Base-by-base conservation (phyloP, 2,113 vertebrate species). In the Lathamus discolor region DNA sequence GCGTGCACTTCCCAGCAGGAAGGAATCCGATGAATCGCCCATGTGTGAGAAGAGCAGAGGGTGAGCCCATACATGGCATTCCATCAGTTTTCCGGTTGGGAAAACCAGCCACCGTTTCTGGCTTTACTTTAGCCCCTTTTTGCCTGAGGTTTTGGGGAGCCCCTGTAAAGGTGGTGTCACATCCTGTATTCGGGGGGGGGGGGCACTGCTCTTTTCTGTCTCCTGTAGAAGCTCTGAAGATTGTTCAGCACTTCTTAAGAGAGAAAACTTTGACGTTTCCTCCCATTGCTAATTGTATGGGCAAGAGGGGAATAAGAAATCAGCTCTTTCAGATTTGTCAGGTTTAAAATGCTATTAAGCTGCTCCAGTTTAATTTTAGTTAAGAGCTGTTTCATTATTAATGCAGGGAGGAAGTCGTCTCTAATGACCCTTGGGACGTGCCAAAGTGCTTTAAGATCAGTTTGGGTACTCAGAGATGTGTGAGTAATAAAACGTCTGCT, bases 361-460 rank as follows among this genome's bases (percentile, higher is more conserved):
- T 43, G 11, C 51, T 73, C 61, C 3, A 2, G 86, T 78, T 95
- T 92, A 88, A 94, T 93, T 95, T 82, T 37, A 84, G 82, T 80
- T 76, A 70, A 82, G 78, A 93, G 88, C 76, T 0, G 11, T 88
- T 92, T 86, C 63, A 31, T 90, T 76, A 55, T 9, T 92, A 75
- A 92, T 81, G 74, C 41, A 59, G 86, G 66, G 94, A 90, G 35
- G 81, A 41, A 88, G n/a, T 44, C 24, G 11, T 84, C 68, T 72
- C 88, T 80, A 67, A 79, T 29, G 80, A 64, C 64, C 87, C 69
- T 77, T 44, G 74, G 92, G 84, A 79, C 75, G 18, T 90, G 86
- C 93, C 93, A 95, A 13, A 82, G 85, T 33, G 82, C 89, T 95
- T 94, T 69, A 96, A 72, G 91, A 95, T 96, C 92, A 97, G 51